phyloP scores from a whole-genome alignment of 2,113 vertebrate species.

The Tenebrosternarchus preto region DNA sequence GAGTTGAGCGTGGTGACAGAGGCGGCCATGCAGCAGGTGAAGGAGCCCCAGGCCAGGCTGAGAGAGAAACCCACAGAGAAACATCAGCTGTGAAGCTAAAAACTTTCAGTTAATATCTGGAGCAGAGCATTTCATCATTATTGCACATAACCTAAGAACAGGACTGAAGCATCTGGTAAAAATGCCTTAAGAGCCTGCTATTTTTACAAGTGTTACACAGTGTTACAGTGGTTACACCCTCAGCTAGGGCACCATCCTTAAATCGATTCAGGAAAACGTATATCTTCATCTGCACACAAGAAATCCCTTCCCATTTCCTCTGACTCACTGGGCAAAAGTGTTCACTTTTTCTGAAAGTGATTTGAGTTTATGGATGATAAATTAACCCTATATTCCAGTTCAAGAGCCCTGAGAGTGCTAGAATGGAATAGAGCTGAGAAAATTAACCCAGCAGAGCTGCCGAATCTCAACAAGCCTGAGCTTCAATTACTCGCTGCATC shows the following conservation, averaged over 20 bases:
- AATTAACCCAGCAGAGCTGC: conserved; percentile 22
- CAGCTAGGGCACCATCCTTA: not conserved
- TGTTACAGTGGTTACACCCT: not conserved
- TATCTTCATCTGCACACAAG: not conserved
- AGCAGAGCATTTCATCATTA: too few relatives aligned
- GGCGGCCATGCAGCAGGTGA: conserved; percentile 98
- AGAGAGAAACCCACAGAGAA: conserved; percentile 43
- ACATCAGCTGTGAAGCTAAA: not conserved
- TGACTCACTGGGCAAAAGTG: not conserved
- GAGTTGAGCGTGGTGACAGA: conserved; percentile 98
- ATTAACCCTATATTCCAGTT: conserved; percentile 29
- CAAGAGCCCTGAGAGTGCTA: not conserved
- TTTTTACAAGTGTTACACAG: too few relatives aligned
- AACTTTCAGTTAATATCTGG: not conserved
- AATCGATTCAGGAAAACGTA: not conserved
- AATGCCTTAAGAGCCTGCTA: too few relatives aligned
- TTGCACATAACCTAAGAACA: too few relatives aligned
- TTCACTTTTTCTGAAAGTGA: not conserved
- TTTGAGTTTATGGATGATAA: conserved; percentile 11
- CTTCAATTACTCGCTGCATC: conserved; percentile 42
- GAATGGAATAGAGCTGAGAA: conserved; percentile 18
- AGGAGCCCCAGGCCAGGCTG: conserved; percentile 97
- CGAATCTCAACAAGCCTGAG: conserved; percentile 20
- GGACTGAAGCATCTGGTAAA: too few relatives aligned
- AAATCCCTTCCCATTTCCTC: not conserved